Evolutionary conservation across 2,888 invertebrate genomes (phyloP), one percentile per base, ranked within the genome.

Genomic region (Noctuana brunneofusca): DNA sequence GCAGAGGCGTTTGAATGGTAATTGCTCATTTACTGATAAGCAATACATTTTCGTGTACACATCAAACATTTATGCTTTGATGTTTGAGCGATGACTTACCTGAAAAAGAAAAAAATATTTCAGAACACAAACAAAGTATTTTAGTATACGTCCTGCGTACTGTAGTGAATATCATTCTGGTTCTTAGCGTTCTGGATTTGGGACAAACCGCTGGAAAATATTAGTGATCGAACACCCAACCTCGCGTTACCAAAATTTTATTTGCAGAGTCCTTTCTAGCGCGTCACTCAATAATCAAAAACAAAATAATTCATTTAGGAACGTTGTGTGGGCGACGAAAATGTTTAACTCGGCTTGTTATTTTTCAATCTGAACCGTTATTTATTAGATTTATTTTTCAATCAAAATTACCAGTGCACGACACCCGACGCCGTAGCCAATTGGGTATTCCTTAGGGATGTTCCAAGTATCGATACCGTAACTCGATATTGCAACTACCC

Each of bases 1-100:
- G 46, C 46, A 46, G 46, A 46, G 27, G 27, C 12, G 50, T 58
- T 38, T 5, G 38, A 38, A 58, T 38, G 49, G 49, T 49, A 49
- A 58, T 58, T 38, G 58, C 27, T 50, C 38, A 18, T 50, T 57
- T 48, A 35, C 49, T 5, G 58, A 58, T 58, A 58, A 58, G 16
- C 11, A 48, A 58, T 38, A 38, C 11, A 12, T 14, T 12, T 27
- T 18, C 14, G 14, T 38, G 30, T 12, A 38, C 48, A 46, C 48
- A 48, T 32, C 30, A 20, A 35, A 9, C 5, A 18, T 43, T 16
- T 9, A 6, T 9, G 18, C 1, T 14, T 14, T 22, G 18, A 30
- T 30, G 30, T 22, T 22, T 22, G 14, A n/a, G 5, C n/a, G 32
- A 48, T 30, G 11, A 5, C 56, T 57, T 57, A 57, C 56, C 56